A percentile compares a stretch with the other conserved stretches of the same genome.
Conservation (phyloP, 1,140 invertebrate species). For the Archivesica marissinica region DNA sequence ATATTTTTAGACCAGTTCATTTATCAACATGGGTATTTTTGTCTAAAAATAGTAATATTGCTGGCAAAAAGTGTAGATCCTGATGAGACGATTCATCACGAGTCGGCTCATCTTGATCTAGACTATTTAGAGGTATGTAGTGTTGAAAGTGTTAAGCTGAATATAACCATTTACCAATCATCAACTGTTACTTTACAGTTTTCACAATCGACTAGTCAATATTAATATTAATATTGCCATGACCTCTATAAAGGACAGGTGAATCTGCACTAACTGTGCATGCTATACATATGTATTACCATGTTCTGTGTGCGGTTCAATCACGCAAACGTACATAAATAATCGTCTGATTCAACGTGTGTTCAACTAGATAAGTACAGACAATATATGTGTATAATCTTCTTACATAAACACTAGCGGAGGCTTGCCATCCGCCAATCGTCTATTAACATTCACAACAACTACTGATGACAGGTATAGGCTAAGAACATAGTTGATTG, state of each 20-base stretch:
- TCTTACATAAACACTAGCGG: conserved; percentile 58
- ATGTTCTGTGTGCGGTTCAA: conserved; percentile 11
- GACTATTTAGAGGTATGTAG: background rate
- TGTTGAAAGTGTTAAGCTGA: background rate
- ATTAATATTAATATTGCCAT: background rate
- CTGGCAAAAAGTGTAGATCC: too few relatives aligned
- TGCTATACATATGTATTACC: background rate
- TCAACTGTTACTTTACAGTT: too few relatives aligned
- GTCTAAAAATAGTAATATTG: too few relatives aligned
- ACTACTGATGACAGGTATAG: conserved; percentile 22
- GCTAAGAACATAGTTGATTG: background rate
- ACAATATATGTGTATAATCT: conserved; percentile 63
- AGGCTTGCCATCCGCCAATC: conserved; percentile 9
- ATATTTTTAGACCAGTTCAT: too few relatives aligned
- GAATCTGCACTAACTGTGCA: too few relatives aligned
- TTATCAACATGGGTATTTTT: too few relatives aligned
- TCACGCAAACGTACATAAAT: conserved; percentile 49
- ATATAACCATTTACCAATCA: too few relatives aligned
- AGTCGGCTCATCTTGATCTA: too few relatives aligned
- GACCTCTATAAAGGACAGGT: background rate
- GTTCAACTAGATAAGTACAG: conserved; percentile 53
- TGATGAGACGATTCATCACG: too few relatives aligned
- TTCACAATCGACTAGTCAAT: too few relatives aligned
- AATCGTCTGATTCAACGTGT: conserved; percentile 38
- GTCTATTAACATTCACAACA: conserved; percentile 38